These are phyloP conservation scores for Thripadectes ignobilis DNA, from an alignment of 2,797 vertebrate genomes.

Conservation along the genomic window DNA sequence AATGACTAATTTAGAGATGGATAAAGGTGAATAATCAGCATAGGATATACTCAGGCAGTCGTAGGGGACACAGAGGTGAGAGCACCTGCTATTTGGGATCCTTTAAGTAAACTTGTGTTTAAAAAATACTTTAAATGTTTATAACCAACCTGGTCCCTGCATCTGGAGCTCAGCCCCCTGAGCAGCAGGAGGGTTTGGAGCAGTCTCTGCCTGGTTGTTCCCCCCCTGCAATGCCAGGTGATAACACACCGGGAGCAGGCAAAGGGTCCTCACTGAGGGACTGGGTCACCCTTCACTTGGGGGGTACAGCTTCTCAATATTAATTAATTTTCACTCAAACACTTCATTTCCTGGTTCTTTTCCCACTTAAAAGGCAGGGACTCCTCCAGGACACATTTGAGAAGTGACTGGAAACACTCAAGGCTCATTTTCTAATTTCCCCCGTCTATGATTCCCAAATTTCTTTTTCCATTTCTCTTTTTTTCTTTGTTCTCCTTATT, in stretches of 20 bases:
- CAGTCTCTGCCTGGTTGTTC: background rate
- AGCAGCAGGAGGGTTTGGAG: background rate
- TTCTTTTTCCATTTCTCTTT: background rate
- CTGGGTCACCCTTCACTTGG: background rate
- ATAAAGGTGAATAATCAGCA: background rate
- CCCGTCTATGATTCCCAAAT: background rate
- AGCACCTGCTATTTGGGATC: background rate
- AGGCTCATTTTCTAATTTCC: background rate
- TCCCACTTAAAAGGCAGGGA: background rate
- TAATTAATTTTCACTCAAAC: background rate
- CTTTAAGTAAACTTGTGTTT: background rate
- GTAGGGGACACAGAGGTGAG: background rate
- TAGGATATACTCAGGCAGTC: background rate
- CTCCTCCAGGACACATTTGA: background rate
- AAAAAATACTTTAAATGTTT: background rate
- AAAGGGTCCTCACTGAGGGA: background rate
- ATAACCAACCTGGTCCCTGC: background rate
- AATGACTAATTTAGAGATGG: background rate
- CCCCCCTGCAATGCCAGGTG: background rate
- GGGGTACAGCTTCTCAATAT: background rate
- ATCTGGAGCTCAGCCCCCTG: background rate
- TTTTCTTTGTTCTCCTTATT: background rate
- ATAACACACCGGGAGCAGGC: background rate
- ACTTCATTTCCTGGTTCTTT: background rate
- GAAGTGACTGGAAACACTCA: background rate